A percentile compares a stretch with the other conserved stretches of the same genome.
These are phyloP conservation scores for Epistrophe grossulariae DNA, from an alignment of 2,888 invertebrate genomes.

Conservation along the genomic window DNA sequence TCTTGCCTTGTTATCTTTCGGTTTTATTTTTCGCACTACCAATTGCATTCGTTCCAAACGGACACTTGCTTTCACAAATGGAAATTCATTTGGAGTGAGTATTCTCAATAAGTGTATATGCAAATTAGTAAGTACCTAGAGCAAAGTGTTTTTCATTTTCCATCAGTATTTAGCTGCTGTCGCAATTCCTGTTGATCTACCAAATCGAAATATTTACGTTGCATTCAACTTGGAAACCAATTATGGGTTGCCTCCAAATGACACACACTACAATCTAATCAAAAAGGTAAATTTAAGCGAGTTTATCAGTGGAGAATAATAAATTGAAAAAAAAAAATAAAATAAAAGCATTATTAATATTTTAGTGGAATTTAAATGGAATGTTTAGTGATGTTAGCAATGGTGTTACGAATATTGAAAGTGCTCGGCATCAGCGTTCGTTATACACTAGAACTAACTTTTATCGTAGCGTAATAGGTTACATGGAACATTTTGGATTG, in stretches of 20 bases:
- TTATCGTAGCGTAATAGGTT: conserved; percentile 80
- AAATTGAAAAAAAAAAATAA: not conserved
- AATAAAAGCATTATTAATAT: not conserved
- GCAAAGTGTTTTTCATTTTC: not conserved
- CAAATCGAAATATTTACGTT: conserved; percentile 88
- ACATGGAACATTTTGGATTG: conserved; percentile 80
- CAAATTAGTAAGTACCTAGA: conserved; percentile 74
- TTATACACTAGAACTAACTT: conserved; percentile 79
- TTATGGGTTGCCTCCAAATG: conserved; percentile 86
- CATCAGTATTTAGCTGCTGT: conserved; percentile 88
- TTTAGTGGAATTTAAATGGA: conserved; percentile 81
- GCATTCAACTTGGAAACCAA: conserved; percentile 91
- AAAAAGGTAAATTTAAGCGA: conserved; percentile 83
- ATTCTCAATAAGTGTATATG: not conserved
- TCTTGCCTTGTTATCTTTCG: not conserved
- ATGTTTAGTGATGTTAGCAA: conserved; percentile 79
- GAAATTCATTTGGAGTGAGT: conserved; percentile 67
- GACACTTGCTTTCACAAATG: conserved; percentile 58
- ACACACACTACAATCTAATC: conserved; percentile 85
- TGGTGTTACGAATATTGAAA: conserved; percentile 80
- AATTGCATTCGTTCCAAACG: conserved; percentile 39
- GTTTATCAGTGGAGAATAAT: not conserved
- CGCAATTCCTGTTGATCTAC: conserved; percentile 88
- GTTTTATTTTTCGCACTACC: not conserved
- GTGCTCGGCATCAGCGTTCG: conserved; percentile 71